phyloP scores from a whole-genome alignment of 2,888 invertebrate species.

The Dysmachus trigonus region DNA sequence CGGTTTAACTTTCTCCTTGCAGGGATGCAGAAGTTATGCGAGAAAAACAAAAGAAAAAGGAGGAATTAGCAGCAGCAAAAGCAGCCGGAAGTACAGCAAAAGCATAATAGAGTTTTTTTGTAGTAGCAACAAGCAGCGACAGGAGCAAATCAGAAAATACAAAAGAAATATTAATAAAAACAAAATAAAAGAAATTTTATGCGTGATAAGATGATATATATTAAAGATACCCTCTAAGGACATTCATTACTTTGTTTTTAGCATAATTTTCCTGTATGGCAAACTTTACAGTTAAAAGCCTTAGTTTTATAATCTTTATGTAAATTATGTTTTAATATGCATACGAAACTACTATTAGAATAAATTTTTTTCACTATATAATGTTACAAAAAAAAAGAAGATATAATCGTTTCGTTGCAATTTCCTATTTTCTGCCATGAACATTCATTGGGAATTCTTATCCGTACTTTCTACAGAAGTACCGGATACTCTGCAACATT shows the following conservation, averaged over 20 bases:
- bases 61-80: slow-evolving; percentile 64
- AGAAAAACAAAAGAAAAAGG: slow-evolving; percentile 85
- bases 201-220: slow-evolving; percentile 34
- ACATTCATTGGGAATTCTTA: no score
- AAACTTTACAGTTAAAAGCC: slow-evolving; percentile 8
- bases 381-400: not conserved
- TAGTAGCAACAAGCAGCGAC: not conserved
- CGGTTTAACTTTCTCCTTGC: slow-evolving; percentile 55
- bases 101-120: slow-evolving; percentile 44
- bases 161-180: slow-evolving; percentile 7
- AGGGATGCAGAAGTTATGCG: slow-evolving; percentile 91
- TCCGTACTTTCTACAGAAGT: not conserved
- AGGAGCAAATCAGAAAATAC: not conserved
- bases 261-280: slow-evolving; percentile 2
- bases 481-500: no score
- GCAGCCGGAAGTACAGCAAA: not conserved
- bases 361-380: slow-evolving; percentile 42
- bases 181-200: slow-evolving; percentile 26
- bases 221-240: slow-evolving; percentile 22
- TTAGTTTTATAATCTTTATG: slow-evolving; percentile 44
- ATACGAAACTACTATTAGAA: slow-evolving; percentile 38
- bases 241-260: slow-evolving; percentile 16
- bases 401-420: not conserved
- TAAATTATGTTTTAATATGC: slow-evolving; percentile 38
- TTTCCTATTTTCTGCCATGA: not conserved